Percentiles rank a stretch among this genome's conserved stretches.
Conservation (phyloP, 2,113 vertebrate species). For the Willisornis vidua region DNA sequence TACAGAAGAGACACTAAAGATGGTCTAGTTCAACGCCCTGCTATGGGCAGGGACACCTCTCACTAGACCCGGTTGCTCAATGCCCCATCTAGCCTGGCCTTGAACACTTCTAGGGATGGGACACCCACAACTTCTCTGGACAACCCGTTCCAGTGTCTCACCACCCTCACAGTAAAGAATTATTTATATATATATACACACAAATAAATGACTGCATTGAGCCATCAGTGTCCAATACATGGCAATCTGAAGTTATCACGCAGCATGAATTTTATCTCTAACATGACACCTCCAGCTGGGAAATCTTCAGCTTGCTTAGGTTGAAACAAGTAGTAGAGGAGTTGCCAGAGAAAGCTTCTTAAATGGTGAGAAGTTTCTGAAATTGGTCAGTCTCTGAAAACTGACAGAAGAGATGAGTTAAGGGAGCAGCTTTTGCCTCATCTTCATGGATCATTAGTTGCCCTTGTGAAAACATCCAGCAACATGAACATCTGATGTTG, state of each 20-base stretch:
- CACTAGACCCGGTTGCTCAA: not conserved
- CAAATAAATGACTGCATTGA: not conserved
- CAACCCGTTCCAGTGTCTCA: not conserved
- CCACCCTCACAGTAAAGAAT: not conserved
- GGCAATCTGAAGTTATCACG: not conserved
- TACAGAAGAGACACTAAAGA: not conserved
- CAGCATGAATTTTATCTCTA: not conserved
- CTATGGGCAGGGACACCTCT: not conserved
- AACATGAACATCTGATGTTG: not conserved
- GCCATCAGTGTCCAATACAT: not conserved
- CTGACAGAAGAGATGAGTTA: not conserved
- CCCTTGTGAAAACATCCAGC: not conserved
- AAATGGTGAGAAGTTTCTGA: not conserved
- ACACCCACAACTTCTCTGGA: not conserved
- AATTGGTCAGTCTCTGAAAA: not conserved
- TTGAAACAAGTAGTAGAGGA: not conserved
- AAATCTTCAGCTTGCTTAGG: not conserved
- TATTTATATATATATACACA: not conserved
- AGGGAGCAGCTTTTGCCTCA: not conserved
- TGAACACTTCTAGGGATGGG: not conserved
- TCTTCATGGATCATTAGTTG: not conserved
- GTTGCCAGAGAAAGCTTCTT: not conserved
- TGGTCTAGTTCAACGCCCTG: not conserved
- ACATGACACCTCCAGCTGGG: not conserved
- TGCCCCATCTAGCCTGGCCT: not conserved